phyloP scores from a whole-genome alignment of 35 echinoderm and acorn worm genomes.

The Holothuria glaberrima region DNA sequence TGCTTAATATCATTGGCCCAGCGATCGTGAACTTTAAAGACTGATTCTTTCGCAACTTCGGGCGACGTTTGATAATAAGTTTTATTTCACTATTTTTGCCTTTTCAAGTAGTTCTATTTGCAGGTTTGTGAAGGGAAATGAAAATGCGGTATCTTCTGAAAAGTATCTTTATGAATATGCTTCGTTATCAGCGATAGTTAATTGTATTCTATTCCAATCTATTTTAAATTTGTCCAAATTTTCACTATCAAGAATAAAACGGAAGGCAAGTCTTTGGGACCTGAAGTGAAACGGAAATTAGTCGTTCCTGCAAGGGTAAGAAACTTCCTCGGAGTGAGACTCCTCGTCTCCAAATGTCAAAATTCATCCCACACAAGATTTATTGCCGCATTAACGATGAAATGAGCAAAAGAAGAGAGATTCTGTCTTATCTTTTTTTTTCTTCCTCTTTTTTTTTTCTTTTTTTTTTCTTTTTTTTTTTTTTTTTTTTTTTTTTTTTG shows the following conservation, averaged over 20 bases:
- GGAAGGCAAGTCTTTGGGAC: slow-evolving; percentile 48
- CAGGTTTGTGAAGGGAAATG: slow-evolving; percentile 43
- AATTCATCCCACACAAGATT: slow-evolving; percentile 38
- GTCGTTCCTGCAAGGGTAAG: slow-evolving; percentile 40
- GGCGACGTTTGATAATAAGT: slow-evolving; percentile 42
- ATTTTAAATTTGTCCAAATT: slow-evolving; percentile 57
- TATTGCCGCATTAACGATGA: slow-evolving; percentile 41
- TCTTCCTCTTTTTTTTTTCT: neutral
- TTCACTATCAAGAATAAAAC: slow-evolving; percentile 42
- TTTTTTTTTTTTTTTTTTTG: slow-evolving; percentile 18
- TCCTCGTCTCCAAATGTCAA: slow-evolving; percentile 40
- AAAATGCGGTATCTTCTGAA: slow-evolving; percentile 44
- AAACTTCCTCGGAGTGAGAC: slow-evolving; percentile 40
- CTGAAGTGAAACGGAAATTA: slow-evolving; percentile 51
- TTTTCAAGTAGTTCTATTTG: slow-evolving; percentile 14
- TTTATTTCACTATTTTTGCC: slow-evolving; percentile 26
- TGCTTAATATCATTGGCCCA: slow-evolving; percentile 47
- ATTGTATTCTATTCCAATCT: slow-evolving; percentile 49
- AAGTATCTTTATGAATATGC: slow-evolving; percentile 46
- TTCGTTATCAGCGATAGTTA: slow-evolving; percentile 40
- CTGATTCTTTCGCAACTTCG: slow-evolving; percentile 18
- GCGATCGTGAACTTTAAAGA: slow-evolving; percentile 48
- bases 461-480: slow-evolving; percentile 5
- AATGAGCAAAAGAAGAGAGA: neutral
- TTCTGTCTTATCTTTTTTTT: neutral